phyloP scores from a whole-genome alignment of 2,888 invertebrate species.

The Thysanoteuthis rhombus region DNA sequence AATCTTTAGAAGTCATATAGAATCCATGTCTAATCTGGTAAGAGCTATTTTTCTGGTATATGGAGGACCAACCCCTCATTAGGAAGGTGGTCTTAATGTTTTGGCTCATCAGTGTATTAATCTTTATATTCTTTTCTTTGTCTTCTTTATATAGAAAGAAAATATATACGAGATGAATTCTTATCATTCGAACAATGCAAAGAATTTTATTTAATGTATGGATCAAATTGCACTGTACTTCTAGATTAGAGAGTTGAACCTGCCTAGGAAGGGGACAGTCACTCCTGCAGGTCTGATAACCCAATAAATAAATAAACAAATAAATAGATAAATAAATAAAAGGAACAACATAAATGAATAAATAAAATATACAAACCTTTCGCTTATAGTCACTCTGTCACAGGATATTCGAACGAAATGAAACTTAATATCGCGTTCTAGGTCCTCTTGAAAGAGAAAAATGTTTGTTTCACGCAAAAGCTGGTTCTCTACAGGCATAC shows the following conservation, averaged over 20 bases:
- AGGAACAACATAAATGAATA: too few relatives aligned
- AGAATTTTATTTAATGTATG: background rate
- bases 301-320: background rate
- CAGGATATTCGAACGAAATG: background rate
- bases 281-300: background rate
- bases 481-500: background rate
- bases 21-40: too few relatives aligned
- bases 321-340: background rate
- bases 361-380: background rate
- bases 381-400: background rate
- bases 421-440: background rate
- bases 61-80: too few relatives aligned
- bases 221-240: background rate
- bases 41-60: too few relatives aligned
- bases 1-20: too few relatives aligned
- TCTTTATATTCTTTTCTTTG: too few relatives aligned
- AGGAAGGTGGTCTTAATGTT: too few relatives aligned
- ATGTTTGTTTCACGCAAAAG: background rate
- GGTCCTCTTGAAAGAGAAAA: too few relatives aligned
- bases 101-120: too few relatives aligned
- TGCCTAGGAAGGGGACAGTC: background rate
- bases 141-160: too few relatives aligned
- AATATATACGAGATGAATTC: background rate
- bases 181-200: background rate
- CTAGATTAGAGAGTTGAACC: background rate